Base-by-base conservation (phyloP, 1,140 invertebrate species). In the Papilio glaucus region DNA sequence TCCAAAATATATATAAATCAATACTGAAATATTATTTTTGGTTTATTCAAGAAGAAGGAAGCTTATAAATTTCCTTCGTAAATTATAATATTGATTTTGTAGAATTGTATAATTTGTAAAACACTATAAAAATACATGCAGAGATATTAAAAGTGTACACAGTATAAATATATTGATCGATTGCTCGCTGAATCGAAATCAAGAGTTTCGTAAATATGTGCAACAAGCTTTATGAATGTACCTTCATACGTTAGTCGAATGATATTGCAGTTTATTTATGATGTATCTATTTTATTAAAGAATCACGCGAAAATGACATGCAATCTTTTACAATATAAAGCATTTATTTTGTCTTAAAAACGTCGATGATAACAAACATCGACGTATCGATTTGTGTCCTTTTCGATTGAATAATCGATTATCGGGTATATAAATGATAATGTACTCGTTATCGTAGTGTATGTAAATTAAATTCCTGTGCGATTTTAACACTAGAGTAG, bases 171-270 rank as follows among this genome's bases (percentile, higher is more conserved):
- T 10, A 4, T 41, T 45, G 21, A 68, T 45, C 10, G 21, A 42
- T 37, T 61, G 60, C 74, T 80, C 78, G 76, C 75, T 81, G 78
- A 78, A 53, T 62, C 71, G 41, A 74, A 42, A 41, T 77, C 72
- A 77, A 77, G 60, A 75, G 75, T 77, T 77, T 77, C 76, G 71
- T 72, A 73, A 81, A 75, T 80, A 78, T 77, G 62, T 84, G 78
- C 80, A 80, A 75, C 76, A 87, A 87, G 84, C 85, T 90, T 89
- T 85, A 86, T 87, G 81, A 82, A 85, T 87, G 86, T 86, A 87
- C 83, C 82, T 85, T 86, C 77, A 82, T 78, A 85, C 85, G 77
- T 78, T 82, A 81, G 79, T 80, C 70, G 82, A 81, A 85, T 82
- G 79, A 80, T 83, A 80, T 78, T 77, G 76, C 77, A 84, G 85